phyloP scores from a whole-genome alignment of 2,888 invertebrate species.

The Drosophila imparisetae region DNA sequence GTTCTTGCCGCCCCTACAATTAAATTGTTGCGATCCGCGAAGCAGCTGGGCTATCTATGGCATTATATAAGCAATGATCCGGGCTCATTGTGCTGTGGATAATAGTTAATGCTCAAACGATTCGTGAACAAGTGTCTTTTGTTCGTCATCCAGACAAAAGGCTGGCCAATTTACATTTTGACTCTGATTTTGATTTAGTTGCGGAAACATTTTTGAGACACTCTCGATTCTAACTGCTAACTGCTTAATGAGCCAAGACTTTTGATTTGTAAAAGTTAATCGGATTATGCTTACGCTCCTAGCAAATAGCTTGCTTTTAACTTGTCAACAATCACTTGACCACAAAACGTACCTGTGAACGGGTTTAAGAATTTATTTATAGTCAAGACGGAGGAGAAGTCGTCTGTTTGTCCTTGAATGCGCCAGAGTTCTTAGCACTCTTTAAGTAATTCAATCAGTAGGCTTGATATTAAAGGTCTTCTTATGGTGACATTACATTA shows the following conservation, averaged over 20 bases:
- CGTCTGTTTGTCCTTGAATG: slow-evolving; percentile 19
- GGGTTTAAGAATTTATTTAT: neutral
- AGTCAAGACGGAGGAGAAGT: neutral
- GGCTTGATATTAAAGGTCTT: neutral
- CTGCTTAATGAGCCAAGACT: slow-evolving; percentile 37
- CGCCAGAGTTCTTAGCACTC: slow-evolving; percentile 18
- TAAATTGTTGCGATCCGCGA: slow-evolving; percentile 25
- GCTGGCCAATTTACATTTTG: slow-evolving; percentile 30
- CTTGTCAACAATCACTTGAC: slow-evolving; percentile 43
- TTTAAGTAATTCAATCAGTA: neutral
- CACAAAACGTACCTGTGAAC: slow-evolving; percentile 19
- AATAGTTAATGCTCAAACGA: slow-evolving; percentile 25
- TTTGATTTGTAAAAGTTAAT: slow-evolving; percentile 51
- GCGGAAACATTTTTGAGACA: slow-evolving; percentile 58
- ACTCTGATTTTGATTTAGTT: slow-evolving; percentile 31
- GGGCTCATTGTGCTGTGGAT: slow-evolving; percentile 59
- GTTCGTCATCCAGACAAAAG: slow-evolving; percentile 25
- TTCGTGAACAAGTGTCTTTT: slow-evolving; percentile 23
- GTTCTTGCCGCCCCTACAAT: slow-evolving; percentile 56
- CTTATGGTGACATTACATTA: neutral
- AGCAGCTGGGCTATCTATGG: slow-evolving; percentile 2
- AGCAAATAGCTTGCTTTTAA: slow-evolving; percentile 24
- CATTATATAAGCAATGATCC: slow-evolving; percentile 46
- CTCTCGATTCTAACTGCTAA: slow-evolving; percentile 10
- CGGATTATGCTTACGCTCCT: slow-evolving; percentile 4